Evolutionary conservation across 2,113 vertebrate genomes (phyloP), one percentile per base, ranked within the genome.

Genomic region (Bothrops jararaca): DNA sequence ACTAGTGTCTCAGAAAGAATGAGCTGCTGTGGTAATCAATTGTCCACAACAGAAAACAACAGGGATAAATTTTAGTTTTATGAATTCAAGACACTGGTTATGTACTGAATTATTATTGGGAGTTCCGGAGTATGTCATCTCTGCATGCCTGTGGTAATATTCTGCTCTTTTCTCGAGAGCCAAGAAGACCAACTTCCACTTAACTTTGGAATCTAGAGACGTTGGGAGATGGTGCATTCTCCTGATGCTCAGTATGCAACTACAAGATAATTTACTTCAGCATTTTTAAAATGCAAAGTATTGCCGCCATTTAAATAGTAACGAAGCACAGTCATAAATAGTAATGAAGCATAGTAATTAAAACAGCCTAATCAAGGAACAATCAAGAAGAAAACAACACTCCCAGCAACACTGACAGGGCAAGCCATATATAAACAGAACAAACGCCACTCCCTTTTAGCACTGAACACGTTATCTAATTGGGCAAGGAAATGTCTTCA

Each of bases 191-290:
- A 56, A 86, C 92, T 42, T 53, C 91, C 10, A 80, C 88, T 54
- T 3, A 42, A 58, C 48, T 86, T 94, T n/a, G 42, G 23, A 86
- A 20, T 94, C 53, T 57, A 92, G 89, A 91, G 1, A 1, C 20
- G 57, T 92, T 56, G 26, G 87, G 8, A 91, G 92, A 53, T 29
- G 50, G 95, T 92, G 92, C 91, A 95, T 92, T 96, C 15, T 7
- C 42, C 29, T 45, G 15, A 42, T 18, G 20, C 54, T 22, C 15
- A 23, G 53, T 15, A 56, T 54, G 87, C 53, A 92, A 60, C 34
- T 91, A 53, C 13, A 94, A 93, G 54, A 92, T 34, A 92, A 93
- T 53, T 90, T 64, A 8, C 22, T 92, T 74, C 48, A 29, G 5
- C 69, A 80, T 80, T 80, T 80, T 39, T 39, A 80, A 80, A 80